phyloP scores from a whole-genome alignment of 2,888 invertebrate species.

The Drosophila quinaria region DNA sequence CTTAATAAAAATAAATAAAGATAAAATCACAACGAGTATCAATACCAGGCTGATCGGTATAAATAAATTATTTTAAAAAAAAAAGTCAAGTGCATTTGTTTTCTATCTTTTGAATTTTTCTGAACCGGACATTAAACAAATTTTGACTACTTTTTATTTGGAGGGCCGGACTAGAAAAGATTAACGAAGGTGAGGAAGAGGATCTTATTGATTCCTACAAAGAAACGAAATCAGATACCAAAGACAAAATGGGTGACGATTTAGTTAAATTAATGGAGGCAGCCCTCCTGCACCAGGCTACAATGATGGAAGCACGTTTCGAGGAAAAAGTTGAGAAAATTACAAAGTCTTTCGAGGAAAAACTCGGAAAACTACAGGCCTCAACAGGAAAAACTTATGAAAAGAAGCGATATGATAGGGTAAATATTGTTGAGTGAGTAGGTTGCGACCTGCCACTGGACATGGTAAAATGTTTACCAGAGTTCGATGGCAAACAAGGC shows the following conservation, averaged over 20 bases:
- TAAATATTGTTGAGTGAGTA: too few relatives aligned
- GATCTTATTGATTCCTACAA: neutral
- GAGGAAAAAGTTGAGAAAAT: neutral
- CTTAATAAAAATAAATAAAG: too few relatives aligned
- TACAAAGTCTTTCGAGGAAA: neutral
- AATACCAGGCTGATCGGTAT: too few relatives aligned
- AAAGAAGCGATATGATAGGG: neutral
- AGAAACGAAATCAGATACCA: neutral
- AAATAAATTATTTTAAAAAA: too few relatives aligned
- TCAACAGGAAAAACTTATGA: neutral
- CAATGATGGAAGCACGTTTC: neutral
- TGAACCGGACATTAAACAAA: neutral
- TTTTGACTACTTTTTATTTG: neutral
- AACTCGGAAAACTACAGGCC: neutral
- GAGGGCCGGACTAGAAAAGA: neutral
- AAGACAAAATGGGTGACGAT: too few relatives aligned
- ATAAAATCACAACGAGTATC: too few relatives aligned
- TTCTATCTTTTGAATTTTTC: too few relatives aligned
- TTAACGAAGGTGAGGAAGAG: neutral
- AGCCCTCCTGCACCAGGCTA: neutral
- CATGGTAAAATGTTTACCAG: neutral
- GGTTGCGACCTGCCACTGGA: neutral
- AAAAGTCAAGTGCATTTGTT: too few relatives aligned
- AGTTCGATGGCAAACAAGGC: neutral
- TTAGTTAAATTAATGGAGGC: neutral